A percentile compares a stretch with the other conserved stretches of the same genome.
Evolutionary conservation across 2,113 vertebrate genomes (phyloP).

Genomic region (Plotosus lineatus): DNA sequence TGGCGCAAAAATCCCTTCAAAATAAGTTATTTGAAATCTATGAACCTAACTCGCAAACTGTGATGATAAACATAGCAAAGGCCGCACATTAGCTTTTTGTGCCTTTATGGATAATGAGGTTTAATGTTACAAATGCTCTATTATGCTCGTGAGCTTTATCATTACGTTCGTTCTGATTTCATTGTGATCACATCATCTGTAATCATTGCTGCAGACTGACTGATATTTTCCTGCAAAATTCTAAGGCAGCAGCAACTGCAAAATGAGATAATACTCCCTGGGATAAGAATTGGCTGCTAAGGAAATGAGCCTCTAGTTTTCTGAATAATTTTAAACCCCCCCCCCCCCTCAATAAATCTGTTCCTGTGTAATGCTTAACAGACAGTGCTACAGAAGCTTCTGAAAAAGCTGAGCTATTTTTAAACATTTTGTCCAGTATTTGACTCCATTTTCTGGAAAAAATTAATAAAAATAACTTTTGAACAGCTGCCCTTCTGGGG

Average conservation of each 20-base stretch:
- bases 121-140: neutral
- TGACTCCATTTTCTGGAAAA: slow-evolving; percentile 2
- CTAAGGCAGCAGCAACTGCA: neutral
- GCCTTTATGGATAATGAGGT: neutral
- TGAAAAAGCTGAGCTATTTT: neutral
- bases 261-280: neutral
- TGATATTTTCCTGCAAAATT: neutral
- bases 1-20: neutral
- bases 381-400: slow-evolving; percentile 14
- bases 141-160: neutral
- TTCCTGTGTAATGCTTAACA: neutral
- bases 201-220: neutral
- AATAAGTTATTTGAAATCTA: neutral
- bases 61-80: neutral
- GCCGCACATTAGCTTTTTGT: neutral
- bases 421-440: slow-evolving; percentile 1
- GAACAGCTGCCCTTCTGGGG: neutral
- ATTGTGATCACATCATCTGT: neutral
- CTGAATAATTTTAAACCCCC: neutral
- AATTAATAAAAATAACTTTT: neutral
- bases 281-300: neutral
- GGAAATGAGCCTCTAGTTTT: neutral
- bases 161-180: neutral
- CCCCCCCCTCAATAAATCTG: neutral
- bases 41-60: neutral